phyloP scores from a whole-genome alignment of 2,797 vertebrate genomes.

The Diplodus sargus region DNA sequence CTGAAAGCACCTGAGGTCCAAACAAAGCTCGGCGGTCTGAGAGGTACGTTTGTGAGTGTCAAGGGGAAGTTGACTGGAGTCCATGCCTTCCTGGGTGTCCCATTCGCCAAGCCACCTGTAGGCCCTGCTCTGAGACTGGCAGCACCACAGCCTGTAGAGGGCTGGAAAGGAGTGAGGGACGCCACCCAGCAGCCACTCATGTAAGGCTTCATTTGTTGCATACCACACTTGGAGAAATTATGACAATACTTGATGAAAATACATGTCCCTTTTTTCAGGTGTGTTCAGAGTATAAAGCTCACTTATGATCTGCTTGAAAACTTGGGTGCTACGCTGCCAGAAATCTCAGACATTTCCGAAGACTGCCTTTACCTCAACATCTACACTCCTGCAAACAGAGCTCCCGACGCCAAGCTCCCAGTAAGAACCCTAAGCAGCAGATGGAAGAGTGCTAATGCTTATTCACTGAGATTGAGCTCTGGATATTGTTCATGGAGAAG shows the following conservation, averaged over 20 bases:
- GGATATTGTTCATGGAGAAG: no score
- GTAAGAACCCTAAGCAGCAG: constrained; percentile 76
- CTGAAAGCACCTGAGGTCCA: constrained; percentile 58
- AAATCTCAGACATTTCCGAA: constrained; percentile 77
- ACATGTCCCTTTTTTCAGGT: constrained; percentile 60
- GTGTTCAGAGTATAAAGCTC: constrained; percentile 60
- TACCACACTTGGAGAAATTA: background rate
- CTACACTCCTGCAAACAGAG: constrained; percentile 79
- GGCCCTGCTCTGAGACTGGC: constrained; percentile 79
- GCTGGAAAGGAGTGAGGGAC: constrained; percentile 81
- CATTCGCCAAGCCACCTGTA: constrained; percentile 83
- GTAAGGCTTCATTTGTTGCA: constrained; percentile 60
- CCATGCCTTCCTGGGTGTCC: constrained; percentile 81
- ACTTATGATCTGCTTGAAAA: no score
- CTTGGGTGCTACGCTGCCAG: no score
- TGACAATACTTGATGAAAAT: background rate
- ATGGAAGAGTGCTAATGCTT: no score
- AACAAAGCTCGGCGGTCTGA: constrained; percentile 77
- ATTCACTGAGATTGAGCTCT: no score
- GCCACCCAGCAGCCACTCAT: constrained; percentile 78
- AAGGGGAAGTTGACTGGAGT: constrained; percentile 76
- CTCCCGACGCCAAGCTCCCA: constrained; percentile 73
- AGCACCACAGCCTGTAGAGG: constrained; percentile 73
- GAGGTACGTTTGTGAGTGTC: constrained; percentile 73
- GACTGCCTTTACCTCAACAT: constrained; percentile 88